Percentiles rank a stretch among this genome's conserved stretches.
Evolutionary conservation across 2,888 invertebrate genomes (phyloP).

Genomic region (Antheraea yamamai): DNA sequence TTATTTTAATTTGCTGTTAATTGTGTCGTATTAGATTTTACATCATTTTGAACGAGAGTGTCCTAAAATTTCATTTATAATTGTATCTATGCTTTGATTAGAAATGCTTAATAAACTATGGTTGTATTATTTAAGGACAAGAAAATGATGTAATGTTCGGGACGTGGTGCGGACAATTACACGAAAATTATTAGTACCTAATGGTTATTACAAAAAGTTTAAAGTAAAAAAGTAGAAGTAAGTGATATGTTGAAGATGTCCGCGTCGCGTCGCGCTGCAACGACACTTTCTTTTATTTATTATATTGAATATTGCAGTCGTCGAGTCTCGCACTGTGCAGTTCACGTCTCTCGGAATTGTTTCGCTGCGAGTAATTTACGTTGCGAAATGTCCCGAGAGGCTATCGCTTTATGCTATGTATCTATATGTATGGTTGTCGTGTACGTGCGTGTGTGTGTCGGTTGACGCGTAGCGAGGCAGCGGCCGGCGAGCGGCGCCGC

Average conservation of each 20-base stretch:
- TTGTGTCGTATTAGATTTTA: not conserved
- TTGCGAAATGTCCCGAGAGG: not conserved
- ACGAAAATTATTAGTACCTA: not conserved
- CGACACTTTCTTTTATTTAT: not conserved
- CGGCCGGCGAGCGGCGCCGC: conserved; percentile 84
- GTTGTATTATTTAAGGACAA: not conserved
- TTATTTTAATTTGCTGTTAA: not conserved
- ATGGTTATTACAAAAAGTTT: not conserved
- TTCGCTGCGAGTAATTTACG: not conserved
- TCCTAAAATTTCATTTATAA: not conserved
- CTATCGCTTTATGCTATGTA: conserved; percentile 1
- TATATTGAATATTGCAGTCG: not conserved
- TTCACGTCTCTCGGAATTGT: not conserved
- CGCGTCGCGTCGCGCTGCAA: not conserved
- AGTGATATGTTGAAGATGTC: not conserved
- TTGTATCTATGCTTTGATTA: too few species aligned
- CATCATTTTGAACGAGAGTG: not conserved
- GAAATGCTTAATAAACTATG: not conserved
- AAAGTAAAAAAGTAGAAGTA: too few species aligned
- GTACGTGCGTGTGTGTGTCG: conserved; percentile 75
- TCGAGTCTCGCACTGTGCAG: too few species aligned
- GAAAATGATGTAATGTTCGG: not conserved
- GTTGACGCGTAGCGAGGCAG: conserved; percentile 88
- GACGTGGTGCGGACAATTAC: not conserved
- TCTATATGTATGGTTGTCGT: conserved; percentile 22